phyloP scores from a whole-genome alignment of 2,797 vertebrate genomes.

The Discoglossus pictus region DNA sequence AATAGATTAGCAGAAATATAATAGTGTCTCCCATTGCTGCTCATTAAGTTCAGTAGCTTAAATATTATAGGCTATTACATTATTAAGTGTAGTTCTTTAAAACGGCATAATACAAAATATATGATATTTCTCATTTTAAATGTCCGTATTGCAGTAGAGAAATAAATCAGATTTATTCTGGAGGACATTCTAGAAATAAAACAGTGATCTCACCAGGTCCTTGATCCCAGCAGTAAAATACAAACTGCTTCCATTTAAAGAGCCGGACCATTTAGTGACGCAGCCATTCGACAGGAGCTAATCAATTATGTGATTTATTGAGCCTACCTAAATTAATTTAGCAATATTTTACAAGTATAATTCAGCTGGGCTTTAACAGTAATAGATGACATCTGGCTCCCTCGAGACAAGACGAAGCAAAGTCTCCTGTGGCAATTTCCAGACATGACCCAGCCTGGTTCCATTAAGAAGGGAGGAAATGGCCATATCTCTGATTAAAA shows the following conservation, averaged over 20 bases:
- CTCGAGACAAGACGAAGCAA: conserved; percentile 57
- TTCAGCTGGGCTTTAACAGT: conserved; percentile 65
- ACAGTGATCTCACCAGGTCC: not conserved
- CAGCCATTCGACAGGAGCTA: conserved; percentile 58
- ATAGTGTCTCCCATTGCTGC: no score
- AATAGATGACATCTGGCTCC: conserved; percentile 68
- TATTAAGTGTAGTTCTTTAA: no score
- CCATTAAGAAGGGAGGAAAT: conserved; percentile 70
- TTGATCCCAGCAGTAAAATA: conserved; percentile 23
- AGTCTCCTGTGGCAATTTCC: conserved; percentile 62
- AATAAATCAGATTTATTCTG: not conserved
- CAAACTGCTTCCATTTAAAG: conserved; percentile 50
- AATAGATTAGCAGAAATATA: no score
- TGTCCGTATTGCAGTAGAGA: no score
- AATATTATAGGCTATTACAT: no score
- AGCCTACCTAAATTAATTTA: conserved; percentile 68
- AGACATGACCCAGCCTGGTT: conserved; percentile 64
- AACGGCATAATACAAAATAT: no score
- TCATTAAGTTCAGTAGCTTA: no score
- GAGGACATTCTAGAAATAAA: not conserved
- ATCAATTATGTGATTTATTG: conserved; percentile 63
- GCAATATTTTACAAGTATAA: conserved; percentile 67
- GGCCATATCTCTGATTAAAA: conserved; percentile 72
- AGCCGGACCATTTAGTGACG: conserved; percentile 57
- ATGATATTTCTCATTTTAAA: no score